These are phyloP conservation scores for Eulemur coronatus DNA, from an alignment of 2,797 vertebrate species.

Conservation along the genomic window DNA sequence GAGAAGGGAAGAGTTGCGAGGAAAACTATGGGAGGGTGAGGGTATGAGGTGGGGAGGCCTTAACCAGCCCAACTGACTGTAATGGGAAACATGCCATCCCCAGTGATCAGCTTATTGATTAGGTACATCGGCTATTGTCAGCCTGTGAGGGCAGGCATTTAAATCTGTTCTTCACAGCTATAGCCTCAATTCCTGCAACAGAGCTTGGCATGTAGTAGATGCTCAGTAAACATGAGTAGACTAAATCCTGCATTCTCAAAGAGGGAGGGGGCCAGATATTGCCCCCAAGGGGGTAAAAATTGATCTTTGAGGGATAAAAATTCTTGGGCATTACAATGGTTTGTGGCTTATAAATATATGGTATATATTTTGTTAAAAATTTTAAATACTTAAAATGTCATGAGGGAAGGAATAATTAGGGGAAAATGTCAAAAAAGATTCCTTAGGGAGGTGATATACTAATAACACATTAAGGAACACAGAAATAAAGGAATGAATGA, in stretches of 20 bases:
- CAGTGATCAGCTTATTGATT: fast-evolving
- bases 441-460: background rate
- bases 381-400: background rate
- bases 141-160: background rate
- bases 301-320: background rate
- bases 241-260: background rate
- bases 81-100: background rate
- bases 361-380: background rate
- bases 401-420: background rate
- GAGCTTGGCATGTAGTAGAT: background rate
- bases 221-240: background rate
- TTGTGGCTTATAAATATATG: background rate
- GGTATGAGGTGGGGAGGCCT: fast-evolving
- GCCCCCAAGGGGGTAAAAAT: background rate
- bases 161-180: background rate
- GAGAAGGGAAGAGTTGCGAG: background rate
- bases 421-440: background rate
- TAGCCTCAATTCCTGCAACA: background rate
- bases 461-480: background rate
- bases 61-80: background rate
- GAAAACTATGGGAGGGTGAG: too few relatives aligned
- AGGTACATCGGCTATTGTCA: fast-evolving
- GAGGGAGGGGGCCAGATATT: background rate
- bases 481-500: background rate
- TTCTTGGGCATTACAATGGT: background rate